Conservation (phyloP, 2,888 invertebrate species). For the Antheraea assamensis region DNA sequence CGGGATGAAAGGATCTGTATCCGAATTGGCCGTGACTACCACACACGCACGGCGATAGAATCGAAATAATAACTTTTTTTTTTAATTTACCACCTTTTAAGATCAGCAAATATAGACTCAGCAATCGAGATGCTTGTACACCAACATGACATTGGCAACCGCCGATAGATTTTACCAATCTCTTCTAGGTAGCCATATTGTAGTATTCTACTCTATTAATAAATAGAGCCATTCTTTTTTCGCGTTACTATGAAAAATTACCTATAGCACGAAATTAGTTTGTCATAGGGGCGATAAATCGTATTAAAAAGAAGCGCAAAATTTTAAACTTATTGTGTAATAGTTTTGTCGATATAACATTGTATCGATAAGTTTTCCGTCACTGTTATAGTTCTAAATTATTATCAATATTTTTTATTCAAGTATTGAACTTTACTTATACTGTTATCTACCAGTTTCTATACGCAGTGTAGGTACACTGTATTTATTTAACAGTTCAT, state of each 20-base stretch:
- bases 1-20: too few species aligned
- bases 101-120: too few species aligned
- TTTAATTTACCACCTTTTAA: too few species aligned
- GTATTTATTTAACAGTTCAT: not conserved
- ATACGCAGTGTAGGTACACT: not conserved
- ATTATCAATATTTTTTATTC: conserved; percentile 4
- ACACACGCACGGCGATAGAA: too few species aligned
- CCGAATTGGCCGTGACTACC: too few species aligned
- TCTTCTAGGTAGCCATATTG: too few species aligned
- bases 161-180: too few species aligned
- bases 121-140: too few species aligned
- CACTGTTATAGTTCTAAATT: not conserved
- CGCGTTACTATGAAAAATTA: not conserved
- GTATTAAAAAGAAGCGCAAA: not conserved
- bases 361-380: not conserved
- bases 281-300: not conserved
- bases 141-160: too few species aligned
- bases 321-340: not conserved
- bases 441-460: not conserved
- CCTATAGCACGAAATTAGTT: not conserved
- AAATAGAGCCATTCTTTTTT: too few species aligned
- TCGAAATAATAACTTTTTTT: too few species aligned
- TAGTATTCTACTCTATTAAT: too few species aligned
- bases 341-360: not conserved
- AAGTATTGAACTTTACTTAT: conserved; percentile 1